Evolutionary conservation across 2,888 invertebrate species (phyloP).

Genomic region (Drosophila neotestacea): DNA sequence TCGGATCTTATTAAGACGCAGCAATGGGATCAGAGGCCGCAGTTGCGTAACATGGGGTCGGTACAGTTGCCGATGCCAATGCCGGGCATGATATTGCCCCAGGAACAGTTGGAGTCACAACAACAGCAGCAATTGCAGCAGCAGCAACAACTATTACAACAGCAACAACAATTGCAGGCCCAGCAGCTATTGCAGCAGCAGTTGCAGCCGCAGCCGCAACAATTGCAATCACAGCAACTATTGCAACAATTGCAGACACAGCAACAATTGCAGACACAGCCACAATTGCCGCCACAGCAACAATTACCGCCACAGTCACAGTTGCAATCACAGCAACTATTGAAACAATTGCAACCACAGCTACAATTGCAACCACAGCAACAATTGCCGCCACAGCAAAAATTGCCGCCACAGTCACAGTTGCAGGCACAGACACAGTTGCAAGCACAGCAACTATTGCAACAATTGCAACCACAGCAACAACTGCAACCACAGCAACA

Average conservation of each 20-base stretch:
- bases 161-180: background rate
- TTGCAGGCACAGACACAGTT: too few species aligned
- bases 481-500: background rate
- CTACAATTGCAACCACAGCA: constrained; percentile 3
- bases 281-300: background rate
- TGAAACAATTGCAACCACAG: background rate
- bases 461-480: background rate
- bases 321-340: background rate
- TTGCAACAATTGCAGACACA: constrained; percentile 2
- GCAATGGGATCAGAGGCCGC: constrained; percentile 25
- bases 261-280: background rate
- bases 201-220: background rate
- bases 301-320: background rate
- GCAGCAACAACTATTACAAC: background rate
- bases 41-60: background rate
- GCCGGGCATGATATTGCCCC: constrained; percentile 9
- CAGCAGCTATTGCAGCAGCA: background rate
- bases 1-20: constrained; percentile 22
- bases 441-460: background rate
- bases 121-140: constrained; percentile 3
- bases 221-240: constrained; percentile 3
- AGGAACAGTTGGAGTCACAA: constrained; percentile 4
- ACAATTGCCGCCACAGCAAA: background rate
- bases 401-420: background rate
- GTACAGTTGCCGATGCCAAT: constrained; percentile 2